phyloP scores from a whole-genome alignment of 2,113 vertebrate species.

The Pollimyrus isidori region DNA sequence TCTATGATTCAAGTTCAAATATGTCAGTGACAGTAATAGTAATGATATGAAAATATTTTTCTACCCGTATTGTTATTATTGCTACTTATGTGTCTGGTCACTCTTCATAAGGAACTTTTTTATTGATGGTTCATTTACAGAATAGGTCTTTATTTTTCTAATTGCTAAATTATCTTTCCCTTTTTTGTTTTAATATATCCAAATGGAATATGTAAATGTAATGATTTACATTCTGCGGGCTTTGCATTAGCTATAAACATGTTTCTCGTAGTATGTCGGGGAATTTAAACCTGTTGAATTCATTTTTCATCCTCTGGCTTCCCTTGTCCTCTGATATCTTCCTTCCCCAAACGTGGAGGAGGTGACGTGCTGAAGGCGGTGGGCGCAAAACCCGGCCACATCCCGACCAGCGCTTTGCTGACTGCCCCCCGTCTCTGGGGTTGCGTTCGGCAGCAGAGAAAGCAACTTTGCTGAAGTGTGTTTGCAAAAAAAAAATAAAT shows the following conservation, averaged over 20 bases:
- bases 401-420: neutral
- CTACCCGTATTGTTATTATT: conserved; percentile 16
- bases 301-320: neutral
- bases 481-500: conserved; percentile 6
- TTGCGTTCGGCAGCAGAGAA: neutral
- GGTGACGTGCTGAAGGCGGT: neutral
- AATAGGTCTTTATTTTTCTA: conserved; percentile 24
- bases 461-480: conserved; percentile 5
- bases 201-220: conserved; percentile 10
- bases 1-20: conserved; percentile 12
- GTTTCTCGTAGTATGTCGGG: neutral
- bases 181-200: conserved; percentile 9
- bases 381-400: neutral
- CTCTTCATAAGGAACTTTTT: conserved; percentile 15
- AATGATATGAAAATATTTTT: conserved; percentile 18
- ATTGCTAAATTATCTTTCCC: conserved; percentile 16
- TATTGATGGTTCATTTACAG: conserved; percentile 16
- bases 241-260: neutral
- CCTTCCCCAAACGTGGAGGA: neutral
- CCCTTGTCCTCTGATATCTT: neutral
- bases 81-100: conserved; percentile 11
- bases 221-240: neutral
- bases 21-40: conserved; percentile 13
- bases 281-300: neutral
- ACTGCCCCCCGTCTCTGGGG: too few relatives aligned